These are phyloP conservation scores for Eurosta solidaginis DNA, from an alignment of 1,140 invertebrate genomes.

Conservation along the genomic window DNA sequence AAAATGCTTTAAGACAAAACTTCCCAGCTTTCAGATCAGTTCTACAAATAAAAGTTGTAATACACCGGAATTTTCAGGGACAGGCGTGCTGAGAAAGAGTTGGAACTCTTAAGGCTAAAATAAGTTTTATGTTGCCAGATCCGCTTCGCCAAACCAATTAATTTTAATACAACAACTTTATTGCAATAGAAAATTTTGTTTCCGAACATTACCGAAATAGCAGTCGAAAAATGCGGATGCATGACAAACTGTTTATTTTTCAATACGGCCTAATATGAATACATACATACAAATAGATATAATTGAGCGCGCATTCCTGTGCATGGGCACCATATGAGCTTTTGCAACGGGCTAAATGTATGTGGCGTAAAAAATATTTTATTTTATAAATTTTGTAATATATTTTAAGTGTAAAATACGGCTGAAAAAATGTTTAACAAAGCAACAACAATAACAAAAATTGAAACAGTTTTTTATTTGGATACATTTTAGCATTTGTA, in stretches of 20 bases:
- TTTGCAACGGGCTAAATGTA: neutral
- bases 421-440: neutral
- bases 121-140: too few relatives aligned
- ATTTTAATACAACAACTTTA: too few relatives aligned
- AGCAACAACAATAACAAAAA: neutral
- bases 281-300: neutral
- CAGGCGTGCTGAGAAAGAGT: too few relatives aligned
- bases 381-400: conserved; percentile 14
- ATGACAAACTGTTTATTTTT: neutral
- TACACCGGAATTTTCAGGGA: too few relatives aligned
- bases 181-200: too few relatives aligned
- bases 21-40: too few relatives aligned
- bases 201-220: too few relatives aligned
- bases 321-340: neutral
- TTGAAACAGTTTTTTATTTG: neutral
- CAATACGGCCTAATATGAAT: neutral
- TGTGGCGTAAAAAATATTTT: conserved; percentile 14
- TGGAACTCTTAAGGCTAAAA: too few relatives aligned
- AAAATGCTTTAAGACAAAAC: too few relatives aligned
- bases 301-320: neutral
- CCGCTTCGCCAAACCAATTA: too few relatives aligned
- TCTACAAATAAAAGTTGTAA: too few relatives aligned
- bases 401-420: conserved; percentile 14
- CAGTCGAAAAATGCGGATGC: neutral
- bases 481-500: neutral